A percentile compares a stretch with the other conserved stretches of the same genome.
Evolutionary conservation across 2,113 vertebrate genomes (phyloP).

Genomic region (Pitta sordida): DNA sequence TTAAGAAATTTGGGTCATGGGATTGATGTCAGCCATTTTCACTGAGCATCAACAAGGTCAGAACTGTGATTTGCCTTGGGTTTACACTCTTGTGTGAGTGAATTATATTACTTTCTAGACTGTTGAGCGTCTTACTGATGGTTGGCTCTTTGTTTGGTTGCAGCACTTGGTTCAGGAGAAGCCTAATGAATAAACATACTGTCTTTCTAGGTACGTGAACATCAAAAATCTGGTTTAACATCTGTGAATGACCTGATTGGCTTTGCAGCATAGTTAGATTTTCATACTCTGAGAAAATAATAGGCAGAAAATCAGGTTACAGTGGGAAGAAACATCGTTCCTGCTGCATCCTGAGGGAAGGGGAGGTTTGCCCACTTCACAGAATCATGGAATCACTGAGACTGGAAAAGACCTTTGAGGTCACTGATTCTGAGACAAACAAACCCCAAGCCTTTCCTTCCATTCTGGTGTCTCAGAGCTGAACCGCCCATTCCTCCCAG

Average conservation of each 20-base stretch:
- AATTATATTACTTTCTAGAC: background rate
- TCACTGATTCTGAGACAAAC: background rate
- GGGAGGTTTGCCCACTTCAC: background rate
- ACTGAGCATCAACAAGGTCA: background rate
- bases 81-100: background rate
- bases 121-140: background rate
- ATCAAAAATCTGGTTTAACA: background rate
- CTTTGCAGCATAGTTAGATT: background rate
- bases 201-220: background rate
- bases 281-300: background rate
- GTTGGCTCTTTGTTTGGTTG: background rate
- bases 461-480: background rate
- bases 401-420: background rate
- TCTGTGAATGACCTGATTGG: background rate
- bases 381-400: background rate
- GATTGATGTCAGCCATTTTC: background rate
- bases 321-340: background rate
- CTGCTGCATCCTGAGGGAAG: background rate
- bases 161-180: background rate
- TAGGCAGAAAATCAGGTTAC: accelerated
- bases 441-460: background rate
- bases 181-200: background rate
- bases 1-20: background rate
- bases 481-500: background rate
- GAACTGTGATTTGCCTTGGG: background rate